Base-by-base conservation (phyloP, 2,797 vertebrate genomes). In the Microctenopoma stevenorrisi region DNA sequence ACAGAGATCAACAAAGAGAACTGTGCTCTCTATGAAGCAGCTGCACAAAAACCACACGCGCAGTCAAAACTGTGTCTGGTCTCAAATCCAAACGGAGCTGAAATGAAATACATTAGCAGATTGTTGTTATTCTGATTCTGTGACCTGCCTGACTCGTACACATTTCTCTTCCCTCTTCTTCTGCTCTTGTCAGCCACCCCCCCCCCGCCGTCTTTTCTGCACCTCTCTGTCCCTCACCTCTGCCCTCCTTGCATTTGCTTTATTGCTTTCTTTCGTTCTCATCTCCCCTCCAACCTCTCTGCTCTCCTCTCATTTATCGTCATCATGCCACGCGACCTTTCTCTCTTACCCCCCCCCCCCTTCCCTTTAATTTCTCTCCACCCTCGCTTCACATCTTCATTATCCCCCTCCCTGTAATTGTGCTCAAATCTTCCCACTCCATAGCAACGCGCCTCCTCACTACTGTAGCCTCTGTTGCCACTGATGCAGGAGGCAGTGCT, bases 391-490 rank as follows among this genome's bases (percentile, higher is more conserved):
- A 50, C 50, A 68, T 59, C 73, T 68, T 82, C 59, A 68, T 76
- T 75, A 54, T 47, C 8, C 48, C 43, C 47, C 66, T 54, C 51
- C 26, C 13, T 30, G 71, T 81, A 71, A 85, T 85, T 75, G 82
- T 72, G 70, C 81, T 88, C 81, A 89, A 83, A 88, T 92, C 90
- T 87, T 93, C 91, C 90, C 86, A 90, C 92, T 91, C 92, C 92
- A 90, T 94, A 88, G 91, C 91, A 94, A 93, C 92, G 88, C 82
- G 83, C 90, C 88, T 93, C 88, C 82, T 81, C 82, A 66, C 82
- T 76, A 42, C 84, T 84, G 88, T 50, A 79, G 70, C 73, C 65
- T 81, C 76, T 69, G 56, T 56, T 74, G 71, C 62, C 61, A 12
- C 70, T 72, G 63, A 84, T 77, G 76, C 85, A 69, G 74, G 80